Evolutionary conservation across 2,797 vertebrate species (phyloP).

Genomic region (Masticophis lateralis): DNA sequence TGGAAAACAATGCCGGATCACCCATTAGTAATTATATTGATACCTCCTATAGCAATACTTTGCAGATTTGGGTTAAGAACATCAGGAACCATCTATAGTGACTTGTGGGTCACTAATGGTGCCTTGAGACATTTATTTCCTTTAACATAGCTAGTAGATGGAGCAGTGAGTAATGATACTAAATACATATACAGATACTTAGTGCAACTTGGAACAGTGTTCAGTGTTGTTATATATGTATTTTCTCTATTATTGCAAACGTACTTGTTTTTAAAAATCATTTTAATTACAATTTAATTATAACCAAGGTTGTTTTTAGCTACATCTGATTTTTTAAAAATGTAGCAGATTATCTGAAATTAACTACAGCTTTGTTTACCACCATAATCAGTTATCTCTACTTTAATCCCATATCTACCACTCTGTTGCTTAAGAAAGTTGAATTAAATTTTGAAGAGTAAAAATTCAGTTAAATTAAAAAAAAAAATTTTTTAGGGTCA

Average conservation of each 20-base stretch:
- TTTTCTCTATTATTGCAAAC: neutral
- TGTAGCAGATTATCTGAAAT: neutral
- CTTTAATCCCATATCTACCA: neutral
- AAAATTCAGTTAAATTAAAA: neutral
- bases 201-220: neutral
- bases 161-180: neutral
- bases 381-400: neutral
- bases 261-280: neutral
- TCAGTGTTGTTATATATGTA: neutral
- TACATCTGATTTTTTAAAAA: neutral
- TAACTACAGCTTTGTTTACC: neutral
- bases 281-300: neutral
- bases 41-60: neutral
- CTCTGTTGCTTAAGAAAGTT: neutral
- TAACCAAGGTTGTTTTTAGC: neutral
- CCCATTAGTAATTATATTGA: neutral
- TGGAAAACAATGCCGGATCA: neutral
- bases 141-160: neutral
- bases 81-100: neutral
- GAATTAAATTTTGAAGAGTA: neutral
- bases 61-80: neutral
- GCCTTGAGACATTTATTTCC: neutral
- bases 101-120: neutral
- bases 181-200: neutral
- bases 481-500: neutral